Evolutionary conservation across 2,888 invertebrate genomes (phyloP), one percentile per base, ranked within the genome.

Genomic region (Idaea aversata): DNA sequence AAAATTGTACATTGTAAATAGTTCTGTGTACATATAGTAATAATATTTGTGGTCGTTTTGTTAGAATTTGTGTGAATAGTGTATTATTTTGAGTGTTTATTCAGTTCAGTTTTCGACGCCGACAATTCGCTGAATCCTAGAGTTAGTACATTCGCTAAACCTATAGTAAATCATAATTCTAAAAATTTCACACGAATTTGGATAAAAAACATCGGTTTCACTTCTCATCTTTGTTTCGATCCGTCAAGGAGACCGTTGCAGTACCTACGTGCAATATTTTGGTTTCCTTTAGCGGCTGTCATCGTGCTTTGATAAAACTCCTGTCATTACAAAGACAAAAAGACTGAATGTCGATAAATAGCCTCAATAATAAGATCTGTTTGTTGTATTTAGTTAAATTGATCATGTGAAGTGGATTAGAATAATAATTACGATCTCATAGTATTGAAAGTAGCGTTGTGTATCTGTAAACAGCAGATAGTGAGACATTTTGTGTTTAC

Each of bases 1-100:
- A 92, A 93, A 94, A 93, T 93, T 94, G 94, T 94, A 94, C 93
- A 94, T 95, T 95, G 95, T 95, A 95, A 94, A 95, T 95, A 95
- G 95, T 94, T 93, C 90, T 88, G 93, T 95, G 95, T 95, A 95
- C 94, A 95, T 95, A 94, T 95, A 95, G 95, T 95, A 93, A 92
- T 94, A 94, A 94, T 94, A 94, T 94, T 94, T 94, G 92, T 93
- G 94, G 90, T 87, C 86, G 93, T 93, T 93, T 91, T 93, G 93
- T 93, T 90, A 88, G 87, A 86, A 89, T 85, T 91, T 93, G 93
- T 93, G 94, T 94, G 94, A 94, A 94, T 94, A 91, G 91, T 93
- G 93, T 91, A 90, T 87, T 88, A 90, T 88, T 94, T 93, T 93
- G 91, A 93, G 93, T 93, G 92, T 92, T 91, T 90, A 88, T 90